Percentiles rank a stretch among this genome's conserved stretches.
These are phyloP conservation scores for Acanthurus tractus DNA, from an alignment of 2,797 vertebrate species.

Conservation along the genomic window DNA sequence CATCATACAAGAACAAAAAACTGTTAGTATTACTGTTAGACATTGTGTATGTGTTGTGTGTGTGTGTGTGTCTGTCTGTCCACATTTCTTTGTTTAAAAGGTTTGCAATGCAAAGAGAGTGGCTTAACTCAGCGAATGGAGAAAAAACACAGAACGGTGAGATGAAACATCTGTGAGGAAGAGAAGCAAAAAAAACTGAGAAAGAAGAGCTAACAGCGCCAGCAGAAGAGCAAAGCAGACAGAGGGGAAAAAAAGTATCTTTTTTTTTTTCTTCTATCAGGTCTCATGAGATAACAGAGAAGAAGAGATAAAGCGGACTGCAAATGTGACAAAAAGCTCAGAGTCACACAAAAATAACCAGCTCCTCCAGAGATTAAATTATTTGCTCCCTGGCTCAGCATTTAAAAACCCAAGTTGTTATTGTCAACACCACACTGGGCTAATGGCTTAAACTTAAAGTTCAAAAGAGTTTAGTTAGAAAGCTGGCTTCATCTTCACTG, in stretches of 20 bases:
- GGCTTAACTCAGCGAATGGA: constrained; percentile 24
- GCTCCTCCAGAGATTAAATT: constrained; percentile 66
- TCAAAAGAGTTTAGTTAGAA: constrained; percentile 41
- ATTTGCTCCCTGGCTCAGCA: constrained; percentile 49
- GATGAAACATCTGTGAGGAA: constrained; percentile 35
- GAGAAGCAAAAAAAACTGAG: constrained; percentile 19
- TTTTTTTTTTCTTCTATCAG: constrained; percentile 61
- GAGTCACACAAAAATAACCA: constrained; percentile 65
- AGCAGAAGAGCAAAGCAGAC: constrained; percentile 51
- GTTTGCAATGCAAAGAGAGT: constrained; percentile 27
- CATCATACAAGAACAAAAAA: constrained; percentile 12
- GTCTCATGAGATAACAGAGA: constrained; percentile 75
- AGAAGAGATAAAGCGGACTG: constrained; percentile 62
- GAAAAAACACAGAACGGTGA: background rate
- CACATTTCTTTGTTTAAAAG: constrained; percentile 34
- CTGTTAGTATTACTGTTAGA: constrained; percentile 13
- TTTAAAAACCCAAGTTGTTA: constrained; percentile 51
- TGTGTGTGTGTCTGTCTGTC: background rate
- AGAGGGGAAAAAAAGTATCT: constrained; percentile 11
- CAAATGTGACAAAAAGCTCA: constrained; percentile 64
- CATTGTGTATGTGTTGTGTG: background rate
- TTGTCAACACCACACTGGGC: constrained; percentile 22
- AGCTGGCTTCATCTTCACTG: constrained; percentile 10
- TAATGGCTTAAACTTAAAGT: constrained; percentile 37
- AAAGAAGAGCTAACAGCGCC: constrained; percentile 43